These are phyloP conservation scores for Polymixis flavicincta DNA, from an alignment of 2,888 invertebrate species.

Conservation along the genomic window DNA sequence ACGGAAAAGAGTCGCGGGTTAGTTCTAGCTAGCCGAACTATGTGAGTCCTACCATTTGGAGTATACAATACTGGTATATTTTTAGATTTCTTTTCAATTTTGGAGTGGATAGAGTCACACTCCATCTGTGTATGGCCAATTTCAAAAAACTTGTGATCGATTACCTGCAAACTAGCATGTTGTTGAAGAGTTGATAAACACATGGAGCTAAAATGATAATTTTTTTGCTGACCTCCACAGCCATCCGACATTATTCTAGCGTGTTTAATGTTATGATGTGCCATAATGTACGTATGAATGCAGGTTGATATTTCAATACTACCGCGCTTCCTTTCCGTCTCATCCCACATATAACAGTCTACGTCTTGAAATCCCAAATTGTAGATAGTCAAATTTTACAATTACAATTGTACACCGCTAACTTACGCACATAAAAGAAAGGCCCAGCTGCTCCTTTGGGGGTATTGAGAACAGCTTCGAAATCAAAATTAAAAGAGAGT, in stretches of 20 bases:
- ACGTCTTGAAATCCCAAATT: slow-evolving; percentile 68
- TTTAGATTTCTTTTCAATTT: too few relatives aligned
- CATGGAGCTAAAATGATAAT: slow-evolving; percentile 56
- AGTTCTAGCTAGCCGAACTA: too few relatives aligned
- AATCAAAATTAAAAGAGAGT: slow-evolving; percentile 69
- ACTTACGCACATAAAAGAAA: slow-evolving; percentile 65
- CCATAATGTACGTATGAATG: slow-evolving; percentile 57
- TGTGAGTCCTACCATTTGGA: too few relatives aligned
- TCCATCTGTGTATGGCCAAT: slow-evolving; percentile 4
- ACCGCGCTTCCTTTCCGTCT: slow-evolving; percentile 70
- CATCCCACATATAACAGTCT: slow-evolving; percentile 68
- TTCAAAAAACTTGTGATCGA: slow-evolving; percentile 9
- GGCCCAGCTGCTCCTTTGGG: slow-evolving; percentile 61
- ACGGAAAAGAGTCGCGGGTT: not conserved
- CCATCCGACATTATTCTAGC: slow-evolving; percentile 64
- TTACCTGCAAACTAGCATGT: not conserved
- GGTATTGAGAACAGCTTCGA: slow-evolving; percentile 67
- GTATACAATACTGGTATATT: too few relatives aligned
- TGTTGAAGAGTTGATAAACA: slow-evolving; percentile 30
- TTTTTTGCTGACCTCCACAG: slow-evolving; percentile 66
- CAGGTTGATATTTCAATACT: slow-evolving; percentile 69
- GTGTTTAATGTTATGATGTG: slow-evolving; percentile 23
- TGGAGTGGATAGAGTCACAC: not conserved
- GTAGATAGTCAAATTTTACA: slow-evolving; percentile 71
- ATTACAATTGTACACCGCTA: slow-evolving; percentile 71